phyloP scores from a whole-genome alignment of 1,140 invertebrate species.

The Hyles vespertilio region DNA sequence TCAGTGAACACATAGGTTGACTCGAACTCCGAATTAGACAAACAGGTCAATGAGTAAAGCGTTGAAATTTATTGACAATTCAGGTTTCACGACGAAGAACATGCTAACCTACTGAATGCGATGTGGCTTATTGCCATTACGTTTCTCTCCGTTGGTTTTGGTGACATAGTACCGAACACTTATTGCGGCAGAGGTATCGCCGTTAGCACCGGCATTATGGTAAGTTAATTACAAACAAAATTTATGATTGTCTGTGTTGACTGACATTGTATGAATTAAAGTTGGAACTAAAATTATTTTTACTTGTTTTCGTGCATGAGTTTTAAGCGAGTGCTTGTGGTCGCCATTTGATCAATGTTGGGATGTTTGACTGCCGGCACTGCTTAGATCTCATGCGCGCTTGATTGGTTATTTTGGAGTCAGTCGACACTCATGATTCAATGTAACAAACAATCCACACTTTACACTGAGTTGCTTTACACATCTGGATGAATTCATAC shows the following conservation, averaged over 20 bases:
- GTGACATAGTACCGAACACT: slow-evolving; percentile 99
- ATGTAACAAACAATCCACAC: slow-evolving; percentile 53
- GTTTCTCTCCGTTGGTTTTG: slow-evolving; percentile 98
- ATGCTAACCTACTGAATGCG: slow-evolving; percentile 97
- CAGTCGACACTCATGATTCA: slow-evolving; percentile 59
- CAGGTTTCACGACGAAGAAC: slow-evolving; percentile 97
- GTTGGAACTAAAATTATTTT: not conserved
- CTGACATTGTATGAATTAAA: slow-evolving; percentile 38
- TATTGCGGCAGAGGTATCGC: slow-evolving; percentile 99
- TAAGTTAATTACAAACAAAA: slow-evolving; percentile 79
- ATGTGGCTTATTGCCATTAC: slow-evolving; percentile 99
- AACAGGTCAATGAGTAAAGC: slow-evolving; percentile 41
- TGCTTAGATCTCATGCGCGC: not conserved
- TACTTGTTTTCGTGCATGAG: no score
- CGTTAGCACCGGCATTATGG: slow-evolving; percentile 99
- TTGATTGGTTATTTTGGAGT: slow-evolving; percentile 29
- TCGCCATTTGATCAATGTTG: not conserved
- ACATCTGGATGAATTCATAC: slow-evolving; percentile 26
- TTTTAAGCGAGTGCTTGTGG: not conserved
- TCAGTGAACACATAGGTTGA: not conserved
- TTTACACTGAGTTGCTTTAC: slow-evolving; percentile 49
- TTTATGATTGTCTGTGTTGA: slow-evolving; percentile 57
- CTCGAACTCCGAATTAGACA: not conserved
- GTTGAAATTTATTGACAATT: slow-evolving; percentile 70
- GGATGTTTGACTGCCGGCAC: not conserved